A percentile compares a stretch with the other conserved stretches of the same genome.
Conservation (phyloP, 1,140 invertebrate genomes). For the Penaeus chinensis region DNA sequence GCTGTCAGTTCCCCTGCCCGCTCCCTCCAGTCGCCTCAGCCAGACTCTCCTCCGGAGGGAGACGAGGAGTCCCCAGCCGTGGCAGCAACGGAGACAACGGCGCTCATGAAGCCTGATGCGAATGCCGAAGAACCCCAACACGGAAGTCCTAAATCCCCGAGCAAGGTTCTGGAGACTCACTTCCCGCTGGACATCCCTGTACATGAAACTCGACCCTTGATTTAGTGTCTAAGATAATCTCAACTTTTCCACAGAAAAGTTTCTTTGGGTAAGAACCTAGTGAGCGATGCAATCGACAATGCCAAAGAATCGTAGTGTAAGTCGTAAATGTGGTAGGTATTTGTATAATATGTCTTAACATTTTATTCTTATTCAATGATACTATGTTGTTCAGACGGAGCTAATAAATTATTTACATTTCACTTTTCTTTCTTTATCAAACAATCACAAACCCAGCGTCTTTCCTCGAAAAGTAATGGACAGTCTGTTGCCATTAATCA, state of each 20-base stretch:
- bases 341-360: constrained; percentile 37
- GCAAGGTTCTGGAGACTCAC: constrained; percentile 38
- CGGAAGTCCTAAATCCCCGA: not conserved
- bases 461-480: too few species aligned
- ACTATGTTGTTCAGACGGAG: constrained; percentile 11
- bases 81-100: constrained; percentile 17
- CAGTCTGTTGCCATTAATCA: too few species aligned
- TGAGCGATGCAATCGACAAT: constrained; percentile 19
- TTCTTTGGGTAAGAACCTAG: not conserved
- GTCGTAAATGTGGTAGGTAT: constrained; percentile 30
- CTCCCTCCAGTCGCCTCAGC: not conserved
- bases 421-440: not conserved
- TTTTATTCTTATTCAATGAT: constrained; percentile 26
- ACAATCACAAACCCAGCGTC: too few species aligned
- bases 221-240: not conserved
- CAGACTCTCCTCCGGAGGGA: not conserved
- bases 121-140: not conserved
- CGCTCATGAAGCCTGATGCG: constrained; percentile 5
- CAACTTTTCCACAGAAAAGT: not conserved
- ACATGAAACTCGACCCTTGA: constrained; percentile 27
- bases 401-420: constrained; percentile 47
- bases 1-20: constrained; percentile 2
- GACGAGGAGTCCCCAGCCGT: not conserved
- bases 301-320: constrained; percentile 41
- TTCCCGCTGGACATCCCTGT: constrained; percentile 35